Evolutionary conservation across 2,113 vertebrate species (phyloP).

Genomic region (Dicaeum eximium): DNA sequence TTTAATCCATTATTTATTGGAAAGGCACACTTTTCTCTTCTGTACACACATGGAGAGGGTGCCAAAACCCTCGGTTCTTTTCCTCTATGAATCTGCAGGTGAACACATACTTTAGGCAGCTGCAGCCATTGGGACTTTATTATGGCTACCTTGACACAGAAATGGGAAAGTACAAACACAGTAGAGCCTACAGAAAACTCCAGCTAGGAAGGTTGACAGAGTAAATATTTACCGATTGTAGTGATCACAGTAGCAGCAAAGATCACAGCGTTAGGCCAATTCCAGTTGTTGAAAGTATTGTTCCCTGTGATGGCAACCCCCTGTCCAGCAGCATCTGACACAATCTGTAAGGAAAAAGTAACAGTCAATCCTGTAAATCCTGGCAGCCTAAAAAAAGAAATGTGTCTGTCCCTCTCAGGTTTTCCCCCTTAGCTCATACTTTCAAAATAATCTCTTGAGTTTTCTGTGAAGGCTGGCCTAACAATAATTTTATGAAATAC

Average conservation of each 20-base stretch:
- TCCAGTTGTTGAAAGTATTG: conserved; percentile 97
- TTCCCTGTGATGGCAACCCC: conserved; percentile 93
- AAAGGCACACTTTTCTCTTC: neutral
- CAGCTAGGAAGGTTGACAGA: neutral
- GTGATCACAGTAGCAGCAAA: conserved; percentile 98
- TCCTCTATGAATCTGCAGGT: neutral
- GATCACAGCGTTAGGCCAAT: conserved; percentile 97
- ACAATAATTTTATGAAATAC: neutral
- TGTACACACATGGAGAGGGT: neutral
- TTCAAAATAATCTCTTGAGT: neutral
- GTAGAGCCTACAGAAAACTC: neutral
- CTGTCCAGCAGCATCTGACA: conserved; percentile 90
- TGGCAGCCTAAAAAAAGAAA: neutral
- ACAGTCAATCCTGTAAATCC: neutral
- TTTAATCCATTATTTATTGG: neutral
- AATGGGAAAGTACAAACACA: neutral
- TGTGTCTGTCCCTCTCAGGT: neutral
- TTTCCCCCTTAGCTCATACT: neutral
- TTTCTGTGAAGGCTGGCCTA: neutral
- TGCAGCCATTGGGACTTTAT: neutral
- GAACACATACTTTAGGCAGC: neutral
- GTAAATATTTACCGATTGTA: conserved; percentile 84
- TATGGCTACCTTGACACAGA: neutral
- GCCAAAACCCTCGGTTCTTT: rapidly evolving
- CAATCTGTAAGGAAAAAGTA: conserved; percentile 71